Evolutionary conservation across 2,113 vertebrate genomes (phyloP).

Genomic region (Dicerorhinus sumatrensis): DNA sequence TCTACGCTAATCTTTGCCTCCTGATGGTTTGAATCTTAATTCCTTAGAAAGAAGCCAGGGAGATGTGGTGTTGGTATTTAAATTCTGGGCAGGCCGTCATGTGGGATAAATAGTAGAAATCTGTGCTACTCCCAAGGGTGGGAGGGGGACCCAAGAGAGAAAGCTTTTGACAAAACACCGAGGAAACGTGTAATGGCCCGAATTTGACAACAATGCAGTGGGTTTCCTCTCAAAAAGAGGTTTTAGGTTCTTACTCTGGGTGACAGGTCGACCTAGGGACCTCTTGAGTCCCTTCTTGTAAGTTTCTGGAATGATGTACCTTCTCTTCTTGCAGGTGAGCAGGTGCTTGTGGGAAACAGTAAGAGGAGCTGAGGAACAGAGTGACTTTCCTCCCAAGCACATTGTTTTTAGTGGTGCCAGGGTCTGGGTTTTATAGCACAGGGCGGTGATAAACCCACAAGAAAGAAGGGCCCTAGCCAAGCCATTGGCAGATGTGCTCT

Average conservation of each 20-base stretch:
- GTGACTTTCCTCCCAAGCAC: neutral
- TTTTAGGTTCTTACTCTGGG: neutral
- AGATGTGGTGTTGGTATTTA: neutral
- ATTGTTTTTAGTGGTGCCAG: neutral
- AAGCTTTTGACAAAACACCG: neutral
- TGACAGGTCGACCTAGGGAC: neutral
- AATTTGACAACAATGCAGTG: neutral
- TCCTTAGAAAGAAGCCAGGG: neutral
- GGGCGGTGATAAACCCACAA: neutral
- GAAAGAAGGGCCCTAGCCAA: neutral
- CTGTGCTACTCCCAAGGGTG: neutral
- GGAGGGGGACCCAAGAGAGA: neutral
- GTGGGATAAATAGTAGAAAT: neutral
- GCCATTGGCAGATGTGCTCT: neutral
- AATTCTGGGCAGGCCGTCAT: neutral
- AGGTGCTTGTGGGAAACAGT: neutral
- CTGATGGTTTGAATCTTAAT: neutral
- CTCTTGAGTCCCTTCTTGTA: neutral
- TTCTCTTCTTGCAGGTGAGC: neutral
- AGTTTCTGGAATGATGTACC: neutral
- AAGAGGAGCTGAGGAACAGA: neutral
- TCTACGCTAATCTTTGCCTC: neutral
- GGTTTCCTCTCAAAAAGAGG: neutral
- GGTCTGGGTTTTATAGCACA: neutral
- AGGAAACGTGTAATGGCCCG: neutral